Conservation (phyloP, 2,797 vertebrate species). For the Enteromius anoplus region DNA sequence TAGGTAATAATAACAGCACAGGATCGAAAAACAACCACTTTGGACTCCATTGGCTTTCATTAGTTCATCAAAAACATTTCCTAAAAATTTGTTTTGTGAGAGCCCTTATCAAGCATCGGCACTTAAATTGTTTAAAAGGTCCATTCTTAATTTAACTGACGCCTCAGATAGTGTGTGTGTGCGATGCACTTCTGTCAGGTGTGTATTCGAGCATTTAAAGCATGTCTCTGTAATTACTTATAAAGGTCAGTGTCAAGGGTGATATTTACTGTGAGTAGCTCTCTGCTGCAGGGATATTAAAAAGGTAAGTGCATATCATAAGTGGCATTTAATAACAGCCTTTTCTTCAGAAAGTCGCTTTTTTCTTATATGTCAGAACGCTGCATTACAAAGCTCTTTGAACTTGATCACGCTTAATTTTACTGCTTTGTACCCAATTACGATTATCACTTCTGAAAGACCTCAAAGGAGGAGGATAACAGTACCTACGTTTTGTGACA, state of each 20-base stretch:
- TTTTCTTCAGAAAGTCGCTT: constrained; percentile 4
- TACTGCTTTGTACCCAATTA: constrained; percentile 33
- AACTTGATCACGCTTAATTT: constrained; percentile 48
- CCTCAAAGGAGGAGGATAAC: constrained; percentile 31
- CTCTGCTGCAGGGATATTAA: constrained; percentile 32
- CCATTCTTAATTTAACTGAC: background rate
- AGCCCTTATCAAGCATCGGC: background rate
- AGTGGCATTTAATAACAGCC: constrained; percentile 47
- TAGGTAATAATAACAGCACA: background rate
- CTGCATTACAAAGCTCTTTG: constrained; percentile 46
- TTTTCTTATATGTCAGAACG: constrained; percentile 9
- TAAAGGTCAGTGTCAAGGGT: constrained; percentile 52
- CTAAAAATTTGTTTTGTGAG: background rate
- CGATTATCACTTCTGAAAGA: constrained; percentile 38
- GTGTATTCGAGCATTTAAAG: constrained; percentile 1
- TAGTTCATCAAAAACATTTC: background rate
- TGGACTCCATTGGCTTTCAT: background rate
- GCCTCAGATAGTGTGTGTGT: background rate
- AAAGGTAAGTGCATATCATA: constrained; percentile 41
- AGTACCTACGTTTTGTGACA: constrained; percentile 19
- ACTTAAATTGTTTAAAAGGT: background rate
- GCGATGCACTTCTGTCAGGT: constrained; percentile 5
- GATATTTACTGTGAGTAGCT: constrained; percentile 47
- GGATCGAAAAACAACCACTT: background rate
- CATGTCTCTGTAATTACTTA: constrained; percentile 49